These are phyloP conservation scores for Ephydatia muelleri DNA, from an alignment of 37 sponge, comb jelly and placozoan species.

Conservation along the genomic window DNA sequence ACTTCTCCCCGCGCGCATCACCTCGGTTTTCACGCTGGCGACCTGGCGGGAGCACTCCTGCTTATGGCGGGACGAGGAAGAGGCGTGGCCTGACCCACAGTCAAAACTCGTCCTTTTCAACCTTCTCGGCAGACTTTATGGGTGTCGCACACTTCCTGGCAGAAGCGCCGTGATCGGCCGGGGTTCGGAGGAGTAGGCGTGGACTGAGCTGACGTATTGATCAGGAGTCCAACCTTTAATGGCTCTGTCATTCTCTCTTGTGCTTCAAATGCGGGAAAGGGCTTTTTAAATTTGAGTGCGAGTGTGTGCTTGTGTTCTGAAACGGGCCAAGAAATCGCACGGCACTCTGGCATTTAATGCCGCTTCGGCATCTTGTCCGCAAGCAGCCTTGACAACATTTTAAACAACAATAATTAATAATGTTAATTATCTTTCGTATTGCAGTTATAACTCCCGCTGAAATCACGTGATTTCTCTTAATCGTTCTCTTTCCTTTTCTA, in stretches of 20 bases:
- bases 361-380: not conserved
- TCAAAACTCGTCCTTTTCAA: slow-evolving; percentile 42
- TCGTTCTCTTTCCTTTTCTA: not conserved
- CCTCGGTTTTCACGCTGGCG: slow-evolving; percentile 20
- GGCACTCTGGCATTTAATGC: slow-evolving; percentile 1
- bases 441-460: not conserved
- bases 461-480: not conserved
- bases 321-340: not conserved
- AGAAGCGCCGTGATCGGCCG: slow-evolving; percentile 50
- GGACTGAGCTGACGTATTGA: slow-evolving; percentile 42
- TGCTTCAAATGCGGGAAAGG: slow-evolving; percentile 6
- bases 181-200: slow-evolving; percentile 56
- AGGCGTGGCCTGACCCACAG: not conserved
- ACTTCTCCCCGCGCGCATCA: not conserved
- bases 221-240: slow-evolving; percentile 15
- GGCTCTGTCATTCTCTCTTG: slow-evolving; percentile 19
- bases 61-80: slow-evolving; percentile 15
- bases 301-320: not conserved
- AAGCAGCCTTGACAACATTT: slow-evolving; percentile 5
- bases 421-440: not conserved
- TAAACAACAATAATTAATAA: not conserved
- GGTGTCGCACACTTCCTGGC: slow-evolving; percentile 71
- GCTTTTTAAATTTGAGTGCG: slow-evolving; percentile 27
- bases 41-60: slow-evolving; percentile 7
- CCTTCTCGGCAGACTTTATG: slow-evolving; percentile 74